Conservation (phyloP, 2,797 vertebrate species). For the Micromesistius poutassou region DNA sequence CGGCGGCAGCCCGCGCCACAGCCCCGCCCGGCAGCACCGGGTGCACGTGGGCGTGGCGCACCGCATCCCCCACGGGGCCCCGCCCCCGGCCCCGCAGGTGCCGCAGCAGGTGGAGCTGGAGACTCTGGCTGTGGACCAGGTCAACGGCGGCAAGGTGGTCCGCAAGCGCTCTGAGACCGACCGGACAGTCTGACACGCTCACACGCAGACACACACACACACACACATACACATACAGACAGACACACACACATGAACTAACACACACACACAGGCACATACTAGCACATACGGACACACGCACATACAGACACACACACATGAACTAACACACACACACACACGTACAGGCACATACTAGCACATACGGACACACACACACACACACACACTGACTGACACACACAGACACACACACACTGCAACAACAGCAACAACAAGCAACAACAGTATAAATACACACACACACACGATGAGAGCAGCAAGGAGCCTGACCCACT, state of each 20-base stretch:
- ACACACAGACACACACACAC: slow-evolving; percentile 12
- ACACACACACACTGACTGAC: slow-evolving; percentile 26
- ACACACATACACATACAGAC: slow-evolving; percentile 40
- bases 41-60: slow-evolving; percentile 91
- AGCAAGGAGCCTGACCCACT: slow-evolving; percentile 58
- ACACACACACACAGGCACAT: neutral
- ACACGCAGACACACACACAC: slow-evolving; percentile 12
- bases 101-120: slow-evolving; percentile 77
- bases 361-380: slow-evolving; percentile 83
- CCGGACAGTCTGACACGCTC: slow-evolving; percentile 87
- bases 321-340: neutral
- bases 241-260: slow-evolving; percentile 23
- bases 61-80: slow-evolving; percentile 80
- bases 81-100: slow-evolving; percentile 47
- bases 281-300: slow-evolving; percentile 25
- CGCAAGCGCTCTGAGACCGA: slow-evolving; percentile 90
- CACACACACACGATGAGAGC: slow-evolving; percentile 41
- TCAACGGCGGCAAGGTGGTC: slow-evolving; percentile 82
- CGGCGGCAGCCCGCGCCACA: slow-evolving; percentile 65
- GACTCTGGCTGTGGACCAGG: slow-evolving; percentile 92
- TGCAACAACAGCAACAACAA: too few species aligned
- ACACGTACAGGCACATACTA: slow-evolving; percentile 56
- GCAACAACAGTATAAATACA: slow-evolving; percentile 15
- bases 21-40: slow-evolving; percentile 80
- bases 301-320: slow-evolving; percentile 26